These are phyloP conservation scores for Hypotaenidia okinawae DNA, from an alignment of 2,797 vertebrate species.

Conservation along the genomic window DNA sequence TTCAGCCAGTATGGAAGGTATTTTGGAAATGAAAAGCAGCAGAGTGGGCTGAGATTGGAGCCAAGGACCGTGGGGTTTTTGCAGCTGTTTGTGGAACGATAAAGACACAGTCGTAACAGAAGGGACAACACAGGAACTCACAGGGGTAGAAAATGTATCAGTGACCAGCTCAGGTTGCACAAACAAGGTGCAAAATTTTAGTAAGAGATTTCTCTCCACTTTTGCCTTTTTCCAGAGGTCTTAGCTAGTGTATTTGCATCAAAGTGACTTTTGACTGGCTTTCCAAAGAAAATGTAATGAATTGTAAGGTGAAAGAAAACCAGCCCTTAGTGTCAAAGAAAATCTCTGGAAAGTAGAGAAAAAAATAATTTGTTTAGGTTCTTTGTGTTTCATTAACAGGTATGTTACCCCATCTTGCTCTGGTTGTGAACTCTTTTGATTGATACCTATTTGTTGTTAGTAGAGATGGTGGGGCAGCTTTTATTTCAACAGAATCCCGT, in stretches of 20 bases:
- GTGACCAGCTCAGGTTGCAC: not conserved
- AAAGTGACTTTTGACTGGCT: not conserved
- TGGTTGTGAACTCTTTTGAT: not conserved
- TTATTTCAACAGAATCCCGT: not conserved
- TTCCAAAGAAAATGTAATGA: not conserved
- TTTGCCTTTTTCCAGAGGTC: not conserved
- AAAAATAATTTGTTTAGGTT: not conserved
- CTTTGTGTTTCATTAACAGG: not conserved
- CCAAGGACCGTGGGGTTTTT: not conserved
- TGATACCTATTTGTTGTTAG: not conserved
- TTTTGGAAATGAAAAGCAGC: not conserved
- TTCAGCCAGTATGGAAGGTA: not conserved
- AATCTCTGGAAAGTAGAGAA: not conserved
- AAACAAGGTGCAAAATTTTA: not conserved
- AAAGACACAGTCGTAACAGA: not conserved
- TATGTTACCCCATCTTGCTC: not conserved
- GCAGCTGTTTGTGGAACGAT: not conserved
- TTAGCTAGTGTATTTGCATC: not conserved
- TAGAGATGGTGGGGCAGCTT: not conserved
- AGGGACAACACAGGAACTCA: not conserved
- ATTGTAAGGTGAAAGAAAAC: not conserved
- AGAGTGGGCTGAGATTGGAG: not conserved
- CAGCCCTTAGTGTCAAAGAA: not conserved
- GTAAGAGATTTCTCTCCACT: not conserved
- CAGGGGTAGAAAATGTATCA: not conserved